These are phyloP conservation scores for Gymnosoma rotundatum DNA, from an alignment of 2,888 invertebrate genomes.

Conservation along the genomic window DNA sequence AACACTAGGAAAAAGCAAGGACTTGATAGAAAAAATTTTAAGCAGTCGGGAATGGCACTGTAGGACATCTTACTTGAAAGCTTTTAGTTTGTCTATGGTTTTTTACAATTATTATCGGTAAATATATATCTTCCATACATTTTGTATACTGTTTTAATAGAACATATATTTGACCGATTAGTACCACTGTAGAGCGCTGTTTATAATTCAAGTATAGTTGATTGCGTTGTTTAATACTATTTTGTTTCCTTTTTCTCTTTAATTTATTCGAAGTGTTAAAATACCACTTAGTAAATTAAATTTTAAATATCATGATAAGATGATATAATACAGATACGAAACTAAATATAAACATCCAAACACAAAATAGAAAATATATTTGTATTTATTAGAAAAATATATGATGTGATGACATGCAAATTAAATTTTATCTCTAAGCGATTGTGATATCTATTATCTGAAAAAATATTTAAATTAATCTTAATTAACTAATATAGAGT, in stretches of 20 bases:
- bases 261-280: slow-evolving; percentile 55
- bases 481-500: neutral
- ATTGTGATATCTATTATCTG: slow-evolving; percentile 39
- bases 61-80: no score
- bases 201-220: slow-evolving; percentile 24
- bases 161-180: neutral
- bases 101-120: no score
- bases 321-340: slow-evolving; percentile 8
- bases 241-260: neutral
- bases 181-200: neutral
- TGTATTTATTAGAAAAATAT: slow-evolving; percentile 27
- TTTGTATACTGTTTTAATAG: no score
- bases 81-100: no score
- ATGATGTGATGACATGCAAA: slow-evolving; percentile 65
- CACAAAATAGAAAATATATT: neutral
- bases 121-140: no score
- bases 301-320: slow-evolving; percentile 58
- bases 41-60: no score
- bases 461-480: slow-evolving; percentile 42
- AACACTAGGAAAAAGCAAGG: no score
- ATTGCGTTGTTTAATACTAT: neutral
- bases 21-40: no score
- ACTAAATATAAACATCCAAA: neutral
- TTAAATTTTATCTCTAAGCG: slow-evolving; percentile 57
- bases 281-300: slow-evolving; percentile 67